Conservation (phyloP, 2,888 invertebrate species). For the Tillus elongatus region DNA sequence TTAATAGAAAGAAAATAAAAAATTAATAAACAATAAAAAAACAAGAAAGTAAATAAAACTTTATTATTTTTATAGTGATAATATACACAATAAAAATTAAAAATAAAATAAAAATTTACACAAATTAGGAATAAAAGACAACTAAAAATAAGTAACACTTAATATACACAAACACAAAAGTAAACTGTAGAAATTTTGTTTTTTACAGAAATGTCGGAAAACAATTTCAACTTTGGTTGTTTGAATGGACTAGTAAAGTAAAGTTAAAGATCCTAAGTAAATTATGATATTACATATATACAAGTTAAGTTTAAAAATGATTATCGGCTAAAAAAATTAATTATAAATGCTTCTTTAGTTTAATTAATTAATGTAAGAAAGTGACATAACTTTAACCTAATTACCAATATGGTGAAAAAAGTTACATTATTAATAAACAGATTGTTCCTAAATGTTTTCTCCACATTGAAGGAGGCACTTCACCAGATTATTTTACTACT, state of each 20-base stretch:
- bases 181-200: constrained; percentile 12
- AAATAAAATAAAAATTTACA: constrained; percentile 19
- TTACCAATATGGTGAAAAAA: too few relatives aligned
- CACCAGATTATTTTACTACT: too few relatives aligned
- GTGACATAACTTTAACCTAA: too few relatives aligned
- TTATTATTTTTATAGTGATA: constrained; percentile 13
- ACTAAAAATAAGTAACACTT: constrained; percentile 18
- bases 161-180: constrained; percentile 12
- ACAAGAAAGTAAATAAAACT: constrained; percentile 21
- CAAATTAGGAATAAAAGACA: constrained; percentile 20
- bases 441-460: too few relatives aligned
- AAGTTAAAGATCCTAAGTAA: constrained; percentile 24
- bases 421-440: too few relatives aligned
- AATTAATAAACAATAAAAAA: constrained; percentile 12
- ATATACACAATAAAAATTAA: constrained; percentile 20
- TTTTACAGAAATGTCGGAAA: neutral
- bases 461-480: too few relatives aligned
- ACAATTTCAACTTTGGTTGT: constrained; percentile 38
- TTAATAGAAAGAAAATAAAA: constrained; percentile 8
- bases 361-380: too few relatives aligned
- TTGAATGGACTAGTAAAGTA: constrained; percentile 40
- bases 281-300: constrained; percentile 25
- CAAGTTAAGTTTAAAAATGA: constrained; percentile 22
- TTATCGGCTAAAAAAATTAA: constrained; percentile 12
- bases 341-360: constrained; percentile 11